A percentile compares a stretch with the other conserved stretches of the same genome.
Conservation (phyloP, 2,888 invertebrate species). For the Cerastis rubricosa region DNA sequence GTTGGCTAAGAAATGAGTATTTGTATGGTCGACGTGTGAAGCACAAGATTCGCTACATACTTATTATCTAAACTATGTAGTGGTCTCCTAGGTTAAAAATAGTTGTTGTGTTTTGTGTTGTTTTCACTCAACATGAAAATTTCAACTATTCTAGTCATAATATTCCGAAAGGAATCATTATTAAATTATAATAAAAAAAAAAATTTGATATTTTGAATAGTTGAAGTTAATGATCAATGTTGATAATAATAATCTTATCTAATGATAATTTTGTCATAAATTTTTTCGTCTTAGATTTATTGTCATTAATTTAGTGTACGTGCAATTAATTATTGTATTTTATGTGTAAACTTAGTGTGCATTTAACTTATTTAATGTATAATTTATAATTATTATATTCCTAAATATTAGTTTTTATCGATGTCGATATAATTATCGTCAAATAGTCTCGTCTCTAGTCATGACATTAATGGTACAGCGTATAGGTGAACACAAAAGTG, state of each 20-base stretch:
- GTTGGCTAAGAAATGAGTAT: slow-evolving; percentile 71
- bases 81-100: slow-evolving; percentile 83
- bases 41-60: slow-evolving; percentile 87
- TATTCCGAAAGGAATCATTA: slow-evolving; percentile 67
- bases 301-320: slow-evolving; percentile 87
- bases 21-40: slow-evolving; percentile 71
- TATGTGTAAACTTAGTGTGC: slow-evolving; percentile 83
- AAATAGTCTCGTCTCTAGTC: slow-evolving; percentile 60
- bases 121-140: slow-evolving; percentile 80
- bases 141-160: slow-evolving; percentile 82
- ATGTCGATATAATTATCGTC: slow-evolving; percentile 43
- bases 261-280: slow-evolving; percentile 80
- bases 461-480: slow-evolving; percentile 45
- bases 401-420: slow-evolving; percentile 62
- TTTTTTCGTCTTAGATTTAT: slow-evolving; percentile 84
- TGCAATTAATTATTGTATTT: slow-evolving; percentile 88
- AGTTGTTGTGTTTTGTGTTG: slow-evolving; percentile 89
- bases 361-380: slow-evolving; percentile 82
- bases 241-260: slow-evolving; percentile 75
- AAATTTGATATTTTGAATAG: slow-evolving; percentile 78
- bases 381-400: slow-evolving; percentile 73
- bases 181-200: slow-evolving; percentile 69
- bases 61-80: slow-evolving; percentile 74
- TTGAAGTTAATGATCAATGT: slow-evolving; percentile 74
- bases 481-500: slow-evolving; percentile 39